Base-by-base conservation (phyloP, 1,140 invertebrate genomes). In the Aphelenchoides avenae region DNA sequence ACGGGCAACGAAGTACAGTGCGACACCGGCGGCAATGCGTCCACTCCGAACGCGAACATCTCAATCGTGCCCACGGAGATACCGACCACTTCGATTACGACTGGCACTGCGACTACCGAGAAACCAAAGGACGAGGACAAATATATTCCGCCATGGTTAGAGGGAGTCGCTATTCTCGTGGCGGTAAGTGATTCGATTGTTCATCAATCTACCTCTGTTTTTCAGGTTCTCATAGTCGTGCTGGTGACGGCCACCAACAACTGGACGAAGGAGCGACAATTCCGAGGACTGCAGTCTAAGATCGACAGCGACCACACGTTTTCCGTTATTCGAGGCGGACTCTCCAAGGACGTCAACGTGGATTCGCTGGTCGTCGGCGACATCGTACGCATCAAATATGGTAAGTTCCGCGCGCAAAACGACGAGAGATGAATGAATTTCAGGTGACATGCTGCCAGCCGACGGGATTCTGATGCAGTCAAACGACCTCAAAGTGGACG, bases 221-320 rank as follows among this genome's bases (percentile, higher is more conserved):
- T n/a, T n/a, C n/a, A n/a, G n/a, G 73, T 76, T 5, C 48, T 74
- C 20, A 70, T 77, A 13, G 73, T 76, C 29, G 73, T 76, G 2
- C 46, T 77, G 31, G 75, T 76, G 31, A 76, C 73, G 26, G 73
- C 73, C 31, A 41, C 72, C 40, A 76, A 76, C 55, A 75, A 76
- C 52, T 76, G 57, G 37, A 54, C 70, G 15, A 76, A 76, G 53
- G 73, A 76, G 50, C 59, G 57, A 29, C 73, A 77, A 40, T 76
- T 76, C 44, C 37, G 75, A 60, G 48, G 34, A 36, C 84, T 98
- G 62, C 93, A 98, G 82, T 91, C 83, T 80, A 87, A 92, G 79
- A 98, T 99, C 81, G 93, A 97, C 82, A 89, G 90, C 75, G 94
- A 97, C 81, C 92, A 98, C 79, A 93, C 91, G 80, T 96, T 98